Percentiles rank a stretch among this genome's conserved stretches.
These are phyloP conservation scores for Hydropsyche tenuis DNA, from an alignment of 1,140 invertebrate genomes.

Conservation along the genomic window DNA sequence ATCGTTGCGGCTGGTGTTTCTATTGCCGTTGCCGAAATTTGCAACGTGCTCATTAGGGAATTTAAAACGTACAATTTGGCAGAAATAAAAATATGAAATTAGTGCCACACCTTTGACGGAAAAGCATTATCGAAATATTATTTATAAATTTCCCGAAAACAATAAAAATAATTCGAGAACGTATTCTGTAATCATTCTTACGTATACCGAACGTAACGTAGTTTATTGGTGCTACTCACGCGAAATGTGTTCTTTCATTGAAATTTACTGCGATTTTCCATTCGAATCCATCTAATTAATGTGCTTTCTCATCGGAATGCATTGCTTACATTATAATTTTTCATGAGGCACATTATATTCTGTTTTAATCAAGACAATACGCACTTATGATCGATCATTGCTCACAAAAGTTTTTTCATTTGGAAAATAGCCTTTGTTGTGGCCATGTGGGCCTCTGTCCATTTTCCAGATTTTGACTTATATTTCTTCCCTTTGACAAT, in stretches of 20 bases:
- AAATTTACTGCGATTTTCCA: constrained; percentile 22
- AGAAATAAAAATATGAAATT: not conserved
- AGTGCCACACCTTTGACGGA: not conserved
- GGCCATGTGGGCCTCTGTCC: constrained; percentile 10
- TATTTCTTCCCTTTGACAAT: constrained; percentile 10
- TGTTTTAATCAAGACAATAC: no score
- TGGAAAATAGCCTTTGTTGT: constrained; percentile 15
- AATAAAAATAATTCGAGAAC: constrained; percentile 3
- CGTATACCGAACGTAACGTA: not conserved
- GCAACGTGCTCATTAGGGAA: not conserved
- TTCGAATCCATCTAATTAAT: not conserved
- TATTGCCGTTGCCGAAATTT: constrained; percentile 3
- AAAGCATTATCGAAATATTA: constrained; percentile 4
- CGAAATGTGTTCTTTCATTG: constrained; percentile 19
- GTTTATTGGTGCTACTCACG: constrained; percentile 12
- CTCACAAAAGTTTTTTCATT: constrained; percentile 40
- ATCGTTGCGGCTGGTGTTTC: not conserved
- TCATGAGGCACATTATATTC: no score
- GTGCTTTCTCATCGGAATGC: not conserved
- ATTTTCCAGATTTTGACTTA: constrained; percentile 18
- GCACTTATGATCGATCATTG: no score
- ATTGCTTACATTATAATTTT: no score
- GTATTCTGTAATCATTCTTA: constrained; percentile 2
- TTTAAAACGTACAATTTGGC: not conserved
- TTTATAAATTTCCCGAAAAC: constrained; percentile 19